phyloP scores from a whole-genome alignment of 2,113 vertebrate species.

The Poeciliopsis occidentalis region DNA sequence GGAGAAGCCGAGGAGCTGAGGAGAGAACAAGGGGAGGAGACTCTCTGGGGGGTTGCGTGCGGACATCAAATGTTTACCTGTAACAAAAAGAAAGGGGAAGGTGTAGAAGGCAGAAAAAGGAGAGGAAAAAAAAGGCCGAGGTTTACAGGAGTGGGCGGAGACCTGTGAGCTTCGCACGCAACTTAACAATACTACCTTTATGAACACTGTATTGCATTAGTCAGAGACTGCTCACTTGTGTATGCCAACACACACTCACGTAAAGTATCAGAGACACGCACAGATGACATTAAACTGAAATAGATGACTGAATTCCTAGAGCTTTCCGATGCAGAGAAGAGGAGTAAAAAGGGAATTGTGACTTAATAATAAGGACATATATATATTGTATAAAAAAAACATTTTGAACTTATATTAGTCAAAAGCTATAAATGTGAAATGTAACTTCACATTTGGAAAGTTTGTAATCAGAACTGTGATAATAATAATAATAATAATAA shows the following conservation, averaged over 20 bases:
- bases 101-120: constrained; percentile 72
- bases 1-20: constrained; percentile 59
- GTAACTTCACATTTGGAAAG: neutral
- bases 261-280: constrained; percentile 45
- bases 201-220: constrained; percentile 80
- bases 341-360: neutral
- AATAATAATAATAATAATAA: no score
- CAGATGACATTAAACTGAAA: constrained; percentile 54
- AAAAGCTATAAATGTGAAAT: neutral
- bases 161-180: constrained; percentile 89
- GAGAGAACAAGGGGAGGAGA: constrained; percentile 75
- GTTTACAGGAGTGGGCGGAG: constrained; percentile 87
- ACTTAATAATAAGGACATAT: neutral
- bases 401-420: neutral
- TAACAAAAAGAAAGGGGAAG: constrained; percentile 82
- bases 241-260: constrained; percentile 36
- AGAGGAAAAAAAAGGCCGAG: constrained; percentile 78
- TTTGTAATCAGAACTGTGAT: no score
- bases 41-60: constrained; percentile 79
- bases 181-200: constrained; percentile 93
- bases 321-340: constrained; percentile 13
- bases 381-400: no score
- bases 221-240: constrained; percentile 66
- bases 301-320: constrained; percentile 39
- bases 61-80: constrained; percentile 82